A percentile compares a stretch with the other conserved stretches of the same genome.
phyloP scores from a whole-genome alignment of 2,797 vertebrate genomes.

The Pipistrellus pygmaeus region DNA sequence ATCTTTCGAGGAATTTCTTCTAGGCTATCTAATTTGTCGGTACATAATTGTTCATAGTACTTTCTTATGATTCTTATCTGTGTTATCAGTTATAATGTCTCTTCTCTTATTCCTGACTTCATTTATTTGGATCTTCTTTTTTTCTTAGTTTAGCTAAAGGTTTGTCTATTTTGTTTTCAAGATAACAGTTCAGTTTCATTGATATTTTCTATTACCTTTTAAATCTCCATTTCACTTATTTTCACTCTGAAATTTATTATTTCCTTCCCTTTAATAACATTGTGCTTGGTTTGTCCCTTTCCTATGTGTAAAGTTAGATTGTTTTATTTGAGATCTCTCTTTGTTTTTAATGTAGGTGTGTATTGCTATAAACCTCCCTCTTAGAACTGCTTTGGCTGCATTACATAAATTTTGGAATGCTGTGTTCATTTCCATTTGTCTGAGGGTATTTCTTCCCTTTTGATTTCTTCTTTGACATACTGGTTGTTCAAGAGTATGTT shows the following conservation, averaged over 20 bases:
- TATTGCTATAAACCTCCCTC: neutral
- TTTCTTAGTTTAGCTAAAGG: neutral
- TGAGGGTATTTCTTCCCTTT: neutral
- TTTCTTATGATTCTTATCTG: neutral
- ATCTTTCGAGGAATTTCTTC: neutral
- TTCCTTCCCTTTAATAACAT: neutral
- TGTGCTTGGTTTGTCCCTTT: neutral
- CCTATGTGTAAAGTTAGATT: neutral
- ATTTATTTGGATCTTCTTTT: neutral
- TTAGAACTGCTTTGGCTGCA: neutral
- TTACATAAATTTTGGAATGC: neutral
- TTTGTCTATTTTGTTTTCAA: neutral
- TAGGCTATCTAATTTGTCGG: neutral
- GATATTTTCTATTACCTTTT: neutral
- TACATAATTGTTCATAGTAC: neutral
- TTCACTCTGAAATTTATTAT: neutral
- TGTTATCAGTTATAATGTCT: neutral
- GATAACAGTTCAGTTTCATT: neutral
- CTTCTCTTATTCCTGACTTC: neutral
- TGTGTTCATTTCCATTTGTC: neutral
- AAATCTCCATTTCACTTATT: neutral
- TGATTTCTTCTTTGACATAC: neutral
- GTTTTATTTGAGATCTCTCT: neutral
- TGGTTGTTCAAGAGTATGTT: neutral
- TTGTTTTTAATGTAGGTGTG: neutral